Base-by-base conservation (phyloP, 1,140 invertebrate genomes). In the Danaus plexippus region DNA sequence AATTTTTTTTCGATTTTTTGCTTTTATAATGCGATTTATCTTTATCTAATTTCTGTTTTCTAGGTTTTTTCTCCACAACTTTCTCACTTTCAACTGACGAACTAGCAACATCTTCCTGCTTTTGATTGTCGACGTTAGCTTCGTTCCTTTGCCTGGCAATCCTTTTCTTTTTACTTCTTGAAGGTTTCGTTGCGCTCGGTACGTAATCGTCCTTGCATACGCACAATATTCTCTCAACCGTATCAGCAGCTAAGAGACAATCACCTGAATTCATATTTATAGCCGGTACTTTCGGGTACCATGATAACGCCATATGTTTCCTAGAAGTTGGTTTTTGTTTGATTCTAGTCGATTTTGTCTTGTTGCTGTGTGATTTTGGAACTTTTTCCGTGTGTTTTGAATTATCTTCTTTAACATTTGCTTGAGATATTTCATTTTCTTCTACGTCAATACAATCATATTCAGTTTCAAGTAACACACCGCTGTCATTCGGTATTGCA, bases 151-250 rank as follows among this genome's bases (percentile, higher is more conserved):
- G 10, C 6, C 41, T 45, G 15, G 9, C 9, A 32, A 11, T 11
- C 11, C 43, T 42, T 43, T 48, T 49, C 18, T 49, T 13, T 9
- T 15, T 15, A 15, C 1, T 15, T 15, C 42, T 51, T 42, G 22
- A 12, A 40, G 42, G 11, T 32, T 43, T 46, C 46, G n/a, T 42
- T 12, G 12, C 1, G 11, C 2, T 2, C 11, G 2, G 9, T 1
- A 12, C 7, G 2, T 47, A 32, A 54, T 57, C 42, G 12, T 57
- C 64, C 11, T 18, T 52, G 46, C 62, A 63, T 9, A 68, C 11
- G 10, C n/a, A 54, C 46, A 68, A 50, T 57, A 68, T 68, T 61
- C 57, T 68, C 13, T 65, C 55, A 9, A 68, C 51, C 12, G 66
- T 68, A 48, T 65, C 63, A 13, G 48, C 52, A 10, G 66, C 57